Evolutionary conservation across 2,888 invertebrate genomes (phyloP).

Genomic region (Ormyrus labotus): DNA sequence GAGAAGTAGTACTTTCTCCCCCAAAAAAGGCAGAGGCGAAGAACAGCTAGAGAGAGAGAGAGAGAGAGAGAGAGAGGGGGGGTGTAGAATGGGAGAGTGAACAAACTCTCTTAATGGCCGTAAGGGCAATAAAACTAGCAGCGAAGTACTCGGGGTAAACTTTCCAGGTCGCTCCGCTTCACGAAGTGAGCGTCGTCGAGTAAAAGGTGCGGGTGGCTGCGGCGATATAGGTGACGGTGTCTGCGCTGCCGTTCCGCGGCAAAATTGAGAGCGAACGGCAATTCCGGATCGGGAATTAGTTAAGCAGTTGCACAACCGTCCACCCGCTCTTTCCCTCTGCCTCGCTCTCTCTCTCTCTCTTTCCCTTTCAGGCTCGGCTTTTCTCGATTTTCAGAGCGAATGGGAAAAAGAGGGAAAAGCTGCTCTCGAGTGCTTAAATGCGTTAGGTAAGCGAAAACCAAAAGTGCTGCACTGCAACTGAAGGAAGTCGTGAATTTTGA

Average conservation of each 20-base stretch:
- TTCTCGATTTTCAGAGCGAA: neutral
- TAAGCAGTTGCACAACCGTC: constrained; percentile 29
- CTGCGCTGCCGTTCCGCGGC: neutral
- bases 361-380: too few relatives aligned
- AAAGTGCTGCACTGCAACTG: too few relatives aligned
- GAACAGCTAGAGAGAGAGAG: neutral
- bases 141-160: constrained; percentile 30
- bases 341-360: too few relatives aligned
- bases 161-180: constrained; percentile 12
- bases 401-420: neutral
- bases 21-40: too few relatives aligned
- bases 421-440: too few relatives aligned
- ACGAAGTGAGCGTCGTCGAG: neutral
- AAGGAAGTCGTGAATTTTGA: too few relatives aligned
- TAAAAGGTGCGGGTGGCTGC: neutral
- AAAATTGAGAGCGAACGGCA: constrained; percentile 46
- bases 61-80: neutral
- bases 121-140: constrained; percentile 48
- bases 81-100: neutral
- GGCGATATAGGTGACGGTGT: neutral
- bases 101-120: constrained; percentile 48
- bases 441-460: too few relatives aligned
- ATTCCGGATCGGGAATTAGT: constrained; percentile 48
- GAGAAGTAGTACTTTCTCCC: neutral
- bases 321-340: neutral